Percentiles rank a stretch among this genome's conserved stretches.
These are phyloP conservation scores for Sisyra terminalis DNA, from an alignment of 2,888 invertebrate species.

Conservation along the genomic window DNA sequence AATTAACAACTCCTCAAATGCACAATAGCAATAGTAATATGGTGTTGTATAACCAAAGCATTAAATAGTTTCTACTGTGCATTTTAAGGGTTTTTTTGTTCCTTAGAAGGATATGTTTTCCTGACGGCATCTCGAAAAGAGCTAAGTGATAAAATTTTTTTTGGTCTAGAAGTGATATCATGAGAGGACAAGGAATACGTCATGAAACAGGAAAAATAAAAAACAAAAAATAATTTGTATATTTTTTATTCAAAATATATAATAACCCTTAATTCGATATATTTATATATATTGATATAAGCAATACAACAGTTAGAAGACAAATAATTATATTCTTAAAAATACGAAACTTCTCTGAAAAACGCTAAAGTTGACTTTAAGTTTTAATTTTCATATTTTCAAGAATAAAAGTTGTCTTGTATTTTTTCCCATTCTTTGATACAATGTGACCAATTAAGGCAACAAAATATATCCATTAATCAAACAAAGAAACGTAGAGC, in stretches of 20 bases:
- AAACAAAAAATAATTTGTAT: background rate
- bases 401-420: slow-evolving; percentile 1
- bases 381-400: background rate
- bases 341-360: background rate
- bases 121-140: no score
- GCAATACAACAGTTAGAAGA: slow-evolving; percentile 8
- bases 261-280: slow-evolving; percentile 7
- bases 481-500: no score
- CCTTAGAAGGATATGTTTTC: no score
- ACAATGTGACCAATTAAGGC: background rate
- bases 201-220: background rate
- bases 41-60: no score
- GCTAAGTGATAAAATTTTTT: no score
- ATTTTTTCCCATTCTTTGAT: background rate
- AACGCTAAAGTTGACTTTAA: background rate
- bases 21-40: no score
- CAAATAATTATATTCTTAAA: background rate
- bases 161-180: no score
- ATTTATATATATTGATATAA: slow-evolving; percentile 7
- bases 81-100: no score
- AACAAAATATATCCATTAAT: background rate
- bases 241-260: slow-evolving; percentile 9
- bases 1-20: no score
- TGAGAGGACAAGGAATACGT: no score
- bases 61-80: no score